These are phyloP conservation scores for Masticophis lateralis DNA, from an alignment of 2,797 vertebrate species.

Conservation along the genomic window DNA sequence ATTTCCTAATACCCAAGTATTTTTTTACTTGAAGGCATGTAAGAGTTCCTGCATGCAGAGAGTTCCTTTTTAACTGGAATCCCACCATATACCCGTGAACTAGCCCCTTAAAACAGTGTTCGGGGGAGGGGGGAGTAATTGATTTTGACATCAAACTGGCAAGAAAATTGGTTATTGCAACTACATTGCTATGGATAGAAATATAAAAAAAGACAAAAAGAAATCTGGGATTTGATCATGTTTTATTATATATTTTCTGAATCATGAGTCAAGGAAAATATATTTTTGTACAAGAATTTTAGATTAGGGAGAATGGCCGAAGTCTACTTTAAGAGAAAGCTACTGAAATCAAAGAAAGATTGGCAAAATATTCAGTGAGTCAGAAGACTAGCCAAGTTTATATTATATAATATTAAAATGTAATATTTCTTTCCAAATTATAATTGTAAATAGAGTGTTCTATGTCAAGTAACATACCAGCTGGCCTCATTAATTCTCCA, in stretches of 20 bases:
- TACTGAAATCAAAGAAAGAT: background rate
- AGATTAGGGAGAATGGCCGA: background rate
- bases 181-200: background rate
- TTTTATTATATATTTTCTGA: background rate
- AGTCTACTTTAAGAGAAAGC: background rate
- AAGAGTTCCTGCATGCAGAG: background rate
- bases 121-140: background rate
- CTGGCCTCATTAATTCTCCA: conserved; percentile 91
- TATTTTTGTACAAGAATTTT: background rate
- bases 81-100: background rate
- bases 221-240: background rate
- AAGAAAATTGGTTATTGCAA: background rate
- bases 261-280: background rate
- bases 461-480: conserved; percentile 75
- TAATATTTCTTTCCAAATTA: background rate
- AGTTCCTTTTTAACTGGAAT: background rate
- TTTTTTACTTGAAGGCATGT: background rate
- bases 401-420: background rate
- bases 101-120: background rate
- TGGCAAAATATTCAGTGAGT: background rate
- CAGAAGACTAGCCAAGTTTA: background rate
- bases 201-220: background rate
- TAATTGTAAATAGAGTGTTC: background rate
- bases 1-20: background rate
- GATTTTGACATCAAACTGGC: background rate